phyloP scores from a whole-genome alignment of 2,113 vertebrate genomes.

The Taxidea taxus region DNA sequence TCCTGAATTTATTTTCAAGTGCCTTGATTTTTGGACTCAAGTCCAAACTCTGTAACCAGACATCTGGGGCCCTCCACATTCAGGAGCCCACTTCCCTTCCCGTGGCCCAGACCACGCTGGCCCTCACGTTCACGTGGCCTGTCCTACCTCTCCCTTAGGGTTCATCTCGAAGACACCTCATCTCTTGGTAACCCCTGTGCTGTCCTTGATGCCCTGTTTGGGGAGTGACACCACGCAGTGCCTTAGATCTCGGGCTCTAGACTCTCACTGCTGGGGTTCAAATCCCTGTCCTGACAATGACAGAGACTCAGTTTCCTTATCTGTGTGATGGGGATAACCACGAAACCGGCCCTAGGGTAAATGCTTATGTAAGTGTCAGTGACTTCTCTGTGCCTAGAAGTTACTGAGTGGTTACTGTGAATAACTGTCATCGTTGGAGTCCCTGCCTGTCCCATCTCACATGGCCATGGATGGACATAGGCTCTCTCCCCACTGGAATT shows the following conservation, averaged over 20 bases:
- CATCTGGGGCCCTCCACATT: neutral
- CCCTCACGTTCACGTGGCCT: accelerated
- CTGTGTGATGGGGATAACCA: neutral
- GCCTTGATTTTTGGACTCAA: constrained; percentile 28
- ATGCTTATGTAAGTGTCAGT: accelerated
- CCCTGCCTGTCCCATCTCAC: accelerated
- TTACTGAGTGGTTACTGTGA: accelerated
- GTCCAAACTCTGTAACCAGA: constrained; percentile 14
- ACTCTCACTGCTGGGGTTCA: neutral
- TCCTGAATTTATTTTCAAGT: constrained; percentile 56
- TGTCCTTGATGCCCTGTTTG: no score
- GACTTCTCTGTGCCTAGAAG: accelerated
- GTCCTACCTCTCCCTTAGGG: neutral
- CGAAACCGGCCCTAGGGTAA: neutral
- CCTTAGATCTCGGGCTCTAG: neutral
- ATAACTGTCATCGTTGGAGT: accelerated
- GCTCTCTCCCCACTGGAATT: no score
- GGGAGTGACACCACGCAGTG: accelerated
- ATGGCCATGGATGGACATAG: accelerated
- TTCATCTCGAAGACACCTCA: accelerated
- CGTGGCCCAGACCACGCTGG: accelerated
- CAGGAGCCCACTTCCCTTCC: neutral
- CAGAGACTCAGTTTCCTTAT: neutral
- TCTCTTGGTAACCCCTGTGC: neutral
- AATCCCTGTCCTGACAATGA: neutral